Evolutionary conservation across 2,113 vertebrate genomes (phyloP), one percentile per base, ranked within the genome.

Genomic region (Aegypius monachus): DNA sequence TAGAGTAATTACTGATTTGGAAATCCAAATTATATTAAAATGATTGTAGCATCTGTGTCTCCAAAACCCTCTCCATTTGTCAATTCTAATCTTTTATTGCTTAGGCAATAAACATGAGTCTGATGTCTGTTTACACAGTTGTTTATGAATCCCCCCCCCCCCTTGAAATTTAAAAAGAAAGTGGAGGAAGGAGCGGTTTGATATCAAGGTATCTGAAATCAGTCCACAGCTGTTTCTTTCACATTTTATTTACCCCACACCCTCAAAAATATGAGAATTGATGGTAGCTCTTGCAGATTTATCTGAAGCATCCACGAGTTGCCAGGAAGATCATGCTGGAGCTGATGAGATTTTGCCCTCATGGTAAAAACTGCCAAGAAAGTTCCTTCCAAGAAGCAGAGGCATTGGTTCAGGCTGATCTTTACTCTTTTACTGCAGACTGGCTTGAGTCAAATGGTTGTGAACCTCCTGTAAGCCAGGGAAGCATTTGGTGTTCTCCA

Each of bases 11-110:
- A 97, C 97, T 97, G 97, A 96, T 96, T 97, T 96, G 95, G 95
- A 97, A 97, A 97, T 96, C 96, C 95, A 97, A 96, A 97, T 97
- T 97, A 95, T 97, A 96, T 97, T 97, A 96, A 96, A 96, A 96
- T 97, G 93, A 96, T 96, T 97, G 96, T 94, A 94, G 96, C 97
- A 97, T 97, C 97, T 97, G 97, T 96, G 96, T 93, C 96, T 97
- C 92, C 95, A 86, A 96, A 97, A 96, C 81, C 95, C 95, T 96
- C 96, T 96, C 95, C 95, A 96, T 96, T 97, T 97, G 97, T 97
- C 95, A 97, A 95, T 96, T 96, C 94, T 95, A 91, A 95, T 95
- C 94, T 94, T 95, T 92, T 96, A 94, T 96, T 95, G 89, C 96
- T 96, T 56, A 90, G 94, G 94, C 96, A 88, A 91, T 94, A 97